phyloP scores from a whole-genome alignment of 2,797 vertebrate species.

The Pyrocephalus nanus region DNA sequence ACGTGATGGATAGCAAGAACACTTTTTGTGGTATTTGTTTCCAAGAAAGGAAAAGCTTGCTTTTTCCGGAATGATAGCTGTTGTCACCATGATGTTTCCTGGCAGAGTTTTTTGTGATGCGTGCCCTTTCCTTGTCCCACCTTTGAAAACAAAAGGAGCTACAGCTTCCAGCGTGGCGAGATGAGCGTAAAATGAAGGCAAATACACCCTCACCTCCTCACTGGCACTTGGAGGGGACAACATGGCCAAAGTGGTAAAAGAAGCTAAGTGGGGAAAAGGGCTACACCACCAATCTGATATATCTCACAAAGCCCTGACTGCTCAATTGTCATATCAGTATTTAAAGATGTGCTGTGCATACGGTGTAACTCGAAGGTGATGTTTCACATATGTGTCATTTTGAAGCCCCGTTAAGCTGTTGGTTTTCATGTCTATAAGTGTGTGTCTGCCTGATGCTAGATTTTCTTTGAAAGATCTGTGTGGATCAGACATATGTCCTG shows the following conservation, averaged over 20 bases:
- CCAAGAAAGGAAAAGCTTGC: neutral
- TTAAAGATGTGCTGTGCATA: neutral
- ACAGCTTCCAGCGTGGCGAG: neutral
- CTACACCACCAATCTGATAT: neutral
- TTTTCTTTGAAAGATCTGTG: conserved; percentile 4
- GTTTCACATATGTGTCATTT: conserved; percentile 33
- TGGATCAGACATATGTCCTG: neutral
- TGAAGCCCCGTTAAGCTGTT: conserved; percentile 31
- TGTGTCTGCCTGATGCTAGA: conserved; percentile 35
- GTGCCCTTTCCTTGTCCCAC: neutral
- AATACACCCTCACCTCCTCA: neutral
- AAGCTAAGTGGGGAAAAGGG: neutral
- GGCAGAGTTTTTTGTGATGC: neutral
- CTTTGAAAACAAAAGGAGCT: neutral
- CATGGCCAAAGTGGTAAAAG: neutral
- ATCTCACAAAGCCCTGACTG: neutral
- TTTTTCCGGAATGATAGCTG: neutral
- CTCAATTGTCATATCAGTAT: neutral
- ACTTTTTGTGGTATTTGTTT: conserved; percentile 22
- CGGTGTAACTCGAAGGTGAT: conserved; percentile 8
- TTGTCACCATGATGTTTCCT: conserved; percentile 13
- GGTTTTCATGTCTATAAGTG: neutral
- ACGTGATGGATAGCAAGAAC: conserved; percentile 18
- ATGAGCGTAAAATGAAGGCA: neutral
- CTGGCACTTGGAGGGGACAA: neutral